phyloP scores from a whole-genome alignment of 2,113 vertebrate genomes.

The Dasyornis broadbenti region DNA sequence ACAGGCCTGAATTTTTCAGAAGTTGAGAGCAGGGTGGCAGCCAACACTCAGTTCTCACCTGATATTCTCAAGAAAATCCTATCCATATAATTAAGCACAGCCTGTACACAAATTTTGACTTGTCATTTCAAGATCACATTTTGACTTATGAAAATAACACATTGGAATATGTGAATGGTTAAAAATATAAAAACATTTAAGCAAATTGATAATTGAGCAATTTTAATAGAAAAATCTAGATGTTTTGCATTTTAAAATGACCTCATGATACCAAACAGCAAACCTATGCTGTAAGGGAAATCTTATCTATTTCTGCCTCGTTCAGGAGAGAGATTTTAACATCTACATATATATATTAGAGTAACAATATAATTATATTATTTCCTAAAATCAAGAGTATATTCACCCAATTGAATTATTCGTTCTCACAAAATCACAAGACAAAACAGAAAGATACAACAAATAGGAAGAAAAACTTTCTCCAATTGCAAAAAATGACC shows the following conservation, averaged over 20 bases:
- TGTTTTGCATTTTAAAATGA: neutral
- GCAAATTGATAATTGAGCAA: neutral
- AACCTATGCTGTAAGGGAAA: neutral
- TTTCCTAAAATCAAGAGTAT: neutral
- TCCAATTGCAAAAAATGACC: neutral
- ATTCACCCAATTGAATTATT: neutral
- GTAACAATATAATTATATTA: neutral
- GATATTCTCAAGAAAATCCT: neutral
- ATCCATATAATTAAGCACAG: accelerated
- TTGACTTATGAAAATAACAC: neutral
- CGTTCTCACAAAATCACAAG: neutral
- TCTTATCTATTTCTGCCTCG: neutral
- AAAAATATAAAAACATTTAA: neutral
- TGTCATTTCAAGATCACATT: neutral
- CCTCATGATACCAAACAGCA: neutral
- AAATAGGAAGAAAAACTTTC: neutral
- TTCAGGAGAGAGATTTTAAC: neutral
- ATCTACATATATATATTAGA: neutral
- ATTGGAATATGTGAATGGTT: neutral
- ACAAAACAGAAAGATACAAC: neutral
- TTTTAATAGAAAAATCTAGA: neutral
- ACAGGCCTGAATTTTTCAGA: neutral
- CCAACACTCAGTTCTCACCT: neutral
- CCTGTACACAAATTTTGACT: neutral
- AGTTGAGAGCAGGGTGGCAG: neutral